Evolutionary conservation across 2,113 vertebrate species (phyloP), one percentile per base, ranked within the genome.

Genomic region (Clarias magur): DNA sequence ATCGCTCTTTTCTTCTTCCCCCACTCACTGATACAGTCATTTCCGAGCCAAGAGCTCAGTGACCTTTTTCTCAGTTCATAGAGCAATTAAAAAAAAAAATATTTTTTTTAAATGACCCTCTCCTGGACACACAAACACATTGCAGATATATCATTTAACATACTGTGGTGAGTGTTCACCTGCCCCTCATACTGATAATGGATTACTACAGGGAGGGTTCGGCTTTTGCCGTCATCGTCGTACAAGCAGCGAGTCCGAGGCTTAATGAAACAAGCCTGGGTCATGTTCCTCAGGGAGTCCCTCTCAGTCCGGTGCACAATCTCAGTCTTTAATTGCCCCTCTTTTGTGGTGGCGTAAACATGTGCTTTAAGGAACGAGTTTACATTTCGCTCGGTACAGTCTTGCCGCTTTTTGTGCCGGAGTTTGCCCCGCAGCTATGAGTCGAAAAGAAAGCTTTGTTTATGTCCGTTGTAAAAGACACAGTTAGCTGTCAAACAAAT

Each of bases 61-160:
- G 87, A 89, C 87, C 87, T 88, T 87, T 83, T 57, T 57, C 48
- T 88, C n/a, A 67, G 82, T 88, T 82, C 85, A 60, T n/a, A 63
- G 72, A 86, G 60, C 54, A 82, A 70, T 86, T 62, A 62, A 63
- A 11, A 48, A 38, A 42, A 3, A 72, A 34, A 19, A 9, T 27
- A 15, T 34, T 34, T 60, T n/a, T 11, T 16, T 21, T 19, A 73
- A 54, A 25, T 63, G 56, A 48, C 86, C 75, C 82, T 76, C 85
- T 87, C 25, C 82, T 87, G 87, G 84, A 30, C 81, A 59, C 38
- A 27, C 62, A 2, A 80, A 62, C 48, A 73, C 85, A 89, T 53
- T 87, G 60, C 85, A 89, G 23, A 80, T 56, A 62, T 2, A 63
- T 86, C 85, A 84, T 65, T 67, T 42, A 68, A 62, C 27, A 68